Evolutionary conservation across 2,113 vertebrate species (phyloP), one percentile per base, ranked within the genome.

Genomic region (Toxostoma redivivum): DNA sequence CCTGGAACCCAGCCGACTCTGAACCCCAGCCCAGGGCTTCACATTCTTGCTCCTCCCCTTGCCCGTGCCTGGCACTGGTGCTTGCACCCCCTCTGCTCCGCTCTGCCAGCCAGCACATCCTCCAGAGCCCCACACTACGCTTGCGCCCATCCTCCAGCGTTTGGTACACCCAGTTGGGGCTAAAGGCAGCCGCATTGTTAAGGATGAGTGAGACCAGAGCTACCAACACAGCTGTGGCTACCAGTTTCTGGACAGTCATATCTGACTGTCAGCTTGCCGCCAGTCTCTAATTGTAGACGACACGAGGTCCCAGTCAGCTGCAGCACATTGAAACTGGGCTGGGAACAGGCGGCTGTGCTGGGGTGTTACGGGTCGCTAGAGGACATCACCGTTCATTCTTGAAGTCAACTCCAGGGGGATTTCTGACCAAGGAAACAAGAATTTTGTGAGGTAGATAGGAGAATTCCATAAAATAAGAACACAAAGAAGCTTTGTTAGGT

Each of bases 301-400:
- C 72, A 25, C 93, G 5, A 86, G 90, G 96, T 85, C 67, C 86
- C 42, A 24, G 21, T 97, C 96, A 95, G 90, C 89, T 90, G 91
- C 81, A 91, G 94, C 74, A 84, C 96, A 94, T 96, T 90, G 92
- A 88, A 90, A 48, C 51, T 38, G 88, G 91, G 48, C 92, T 76
- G 28, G 66, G 56, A 79, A 37, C 53, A 69, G 85, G 87, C 23
- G 2, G 84, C 76, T 61, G 62, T 2, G 28, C 81, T 61, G 89
- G 53, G 94, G 47, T 81, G 96, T 98, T 94, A 97, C 11, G 19
- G 72, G 89, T 45, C 94, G 97, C 99, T 99, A 99, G 98, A 99
- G 99, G 93, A 99, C 99, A 99, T 99, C 99, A 96, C 98, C 99
- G 93, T 98, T 99, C 99, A 99, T 99, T 98, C 98, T 99, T 97